Base-by-base conservation (phyloP, 2,888 invertebrate genomes). In the Odontothrips loti region DNA sequence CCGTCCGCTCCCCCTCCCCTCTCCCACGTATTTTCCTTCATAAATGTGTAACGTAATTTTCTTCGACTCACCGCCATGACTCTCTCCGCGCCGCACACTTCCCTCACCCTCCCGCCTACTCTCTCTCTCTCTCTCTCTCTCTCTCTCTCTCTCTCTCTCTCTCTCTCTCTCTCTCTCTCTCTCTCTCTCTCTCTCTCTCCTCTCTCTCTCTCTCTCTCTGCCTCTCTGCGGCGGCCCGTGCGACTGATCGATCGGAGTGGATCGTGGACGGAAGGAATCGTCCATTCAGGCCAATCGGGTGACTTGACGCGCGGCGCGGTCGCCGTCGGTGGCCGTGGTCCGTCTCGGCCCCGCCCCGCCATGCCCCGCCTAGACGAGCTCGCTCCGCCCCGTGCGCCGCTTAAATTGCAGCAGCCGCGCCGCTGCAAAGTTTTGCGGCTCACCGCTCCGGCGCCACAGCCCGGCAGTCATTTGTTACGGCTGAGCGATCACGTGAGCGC, bases 141-240 rank as follows among this genome's bases (percentile, higher is more conserved):
- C n/a, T 58, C 58, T 58, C 80, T 80, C 20, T 80, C 80, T 75
- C 43, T 75, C 68, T 80, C 80, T 80, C 68, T 63, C 68, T 63
- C 80, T 80, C 63, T 27, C 68, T 34, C 68, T 80, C 75, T 51
- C 34, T 80, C 80, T 68, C 63, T 80, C 75, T 34, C 80, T 63
- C 34, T 68, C 80, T 63, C 43, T 58, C 80, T 51, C 58, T 63
- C 58, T 58, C n/a, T 58, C 58, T 58, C 80, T 80, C 20, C 80
- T 75, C 43, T 75, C 68, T 80, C 80, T 80, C 68, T 63, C 68
- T 63, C 80, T 80, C 63, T 27, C 68, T 34, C 68, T 80, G 29
- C n/a, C 34, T 80, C 80, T 68, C 63, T 80, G 34, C 34, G 34
- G 34, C 34, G 34, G 34, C 34, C 6, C 34, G 34, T 43, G 34